A percentile compares a stretch with the other conserved stretches of the same genome.
Conservation (phyloP, 1,140 invertebrate species). For the Arctopsyche grandis region DNA sequence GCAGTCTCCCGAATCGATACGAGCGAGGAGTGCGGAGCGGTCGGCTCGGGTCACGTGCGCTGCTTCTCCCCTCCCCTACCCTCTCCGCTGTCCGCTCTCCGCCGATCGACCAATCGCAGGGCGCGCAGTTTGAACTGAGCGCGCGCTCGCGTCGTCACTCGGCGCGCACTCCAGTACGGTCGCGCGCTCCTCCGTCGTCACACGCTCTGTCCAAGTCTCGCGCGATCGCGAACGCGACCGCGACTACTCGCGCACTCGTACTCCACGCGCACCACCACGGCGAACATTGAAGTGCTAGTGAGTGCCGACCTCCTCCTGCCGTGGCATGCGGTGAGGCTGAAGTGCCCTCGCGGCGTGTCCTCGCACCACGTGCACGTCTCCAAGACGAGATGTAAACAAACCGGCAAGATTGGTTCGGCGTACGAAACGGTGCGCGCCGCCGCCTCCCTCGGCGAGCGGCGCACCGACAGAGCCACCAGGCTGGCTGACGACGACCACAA, state of each 20-base stretch:
- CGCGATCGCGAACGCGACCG: not conserved
- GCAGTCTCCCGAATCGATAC: conserved; percentile 77
- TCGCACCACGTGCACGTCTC: not conserved
- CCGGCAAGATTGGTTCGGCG: conserved; percentile 21
- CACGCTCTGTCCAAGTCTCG: not conserved
- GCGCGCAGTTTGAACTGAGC: conserved; percentile 56
- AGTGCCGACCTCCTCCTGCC: no score
- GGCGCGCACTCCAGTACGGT: conserved; percentile 57
- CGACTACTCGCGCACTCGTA: conserved; percentile 58
- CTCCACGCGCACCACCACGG: conserved; percentile 53
- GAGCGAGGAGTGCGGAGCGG: conserved; percentile 61
- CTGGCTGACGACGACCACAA: conserved; percentile 50
- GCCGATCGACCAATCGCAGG: conserved; percentile 61
- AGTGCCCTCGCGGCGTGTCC: not conserved
- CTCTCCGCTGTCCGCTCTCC: no score
- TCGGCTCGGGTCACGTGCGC: conserved; percentile 76
- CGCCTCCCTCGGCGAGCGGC: conserved; percentile 58
- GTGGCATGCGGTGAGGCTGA: no score
- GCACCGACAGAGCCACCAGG: conserved; percentile 56
- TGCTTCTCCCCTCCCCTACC: no score
- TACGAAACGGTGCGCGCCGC: conserved; percentile 61
- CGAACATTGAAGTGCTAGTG: not conserved
- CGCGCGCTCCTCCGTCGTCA: conserved; percentile 60
- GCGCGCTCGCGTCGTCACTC: conserved; percentile 46
- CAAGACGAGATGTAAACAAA: conserved; percentile 13